Evolutionary conservation across 1,140 invertebrate species (phyloP).

Genomic region (Cydia fagiglandana): DNA sequence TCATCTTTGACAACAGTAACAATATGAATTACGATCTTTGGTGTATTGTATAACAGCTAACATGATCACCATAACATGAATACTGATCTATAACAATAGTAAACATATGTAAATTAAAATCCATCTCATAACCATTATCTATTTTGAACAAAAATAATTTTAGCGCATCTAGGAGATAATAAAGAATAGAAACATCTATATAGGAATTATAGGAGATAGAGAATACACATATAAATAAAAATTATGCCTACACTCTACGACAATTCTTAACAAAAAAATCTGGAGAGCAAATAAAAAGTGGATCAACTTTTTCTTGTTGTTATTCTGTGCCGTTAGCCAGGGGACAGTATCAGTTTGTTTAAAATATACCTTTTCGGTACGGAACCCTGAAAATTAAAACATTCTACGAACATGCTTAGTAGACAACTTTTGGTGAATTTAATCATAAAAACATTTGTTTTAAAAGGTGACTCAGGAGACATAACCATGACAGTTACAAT

Average conservation of each 20-base stretch:
- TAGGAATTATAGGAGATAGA: constrained; percentile 18
- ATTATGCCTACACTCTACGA: constrained; percentile 12
- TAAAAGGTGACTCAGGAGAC: not conserved
- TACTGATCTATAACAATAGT: constrained; percentile 39
- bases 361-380: not conserved
- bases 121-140: constrained; percentile 48
- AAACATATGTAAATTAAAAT: constrained; percentile 33
- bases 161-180: constrained; percentile 34
- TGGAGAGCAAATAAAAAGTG: not conserved
- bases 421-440: too few species aligned
- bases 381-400: too few species aligned
- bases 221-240: constrained; percentile 25
- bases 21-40: constrained; percentile 31
- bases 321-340: too few species aligned
- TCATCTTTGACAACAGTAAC: constrained; percentile 37
- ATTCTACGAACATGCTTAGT: too few species aligned
- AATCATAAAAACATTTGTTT: too few species aligned
- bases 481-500: not conserved
- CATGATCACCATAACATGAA: constrained; percentile 35
- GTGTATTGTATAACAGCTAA: constrained; percentile 22
- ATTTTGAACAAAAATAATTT: constrained; percentile 38
- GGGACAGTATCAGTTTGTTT: not conserved
- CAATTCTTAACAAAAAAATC: not conserved
- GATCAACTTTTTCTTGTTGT: not conserved
- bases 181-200: constrained; percentile 10